Evolutionary conservation across 2,113 vertebrate species (phyloP).

Genomic region (Cichladusa arquata): DNA sequence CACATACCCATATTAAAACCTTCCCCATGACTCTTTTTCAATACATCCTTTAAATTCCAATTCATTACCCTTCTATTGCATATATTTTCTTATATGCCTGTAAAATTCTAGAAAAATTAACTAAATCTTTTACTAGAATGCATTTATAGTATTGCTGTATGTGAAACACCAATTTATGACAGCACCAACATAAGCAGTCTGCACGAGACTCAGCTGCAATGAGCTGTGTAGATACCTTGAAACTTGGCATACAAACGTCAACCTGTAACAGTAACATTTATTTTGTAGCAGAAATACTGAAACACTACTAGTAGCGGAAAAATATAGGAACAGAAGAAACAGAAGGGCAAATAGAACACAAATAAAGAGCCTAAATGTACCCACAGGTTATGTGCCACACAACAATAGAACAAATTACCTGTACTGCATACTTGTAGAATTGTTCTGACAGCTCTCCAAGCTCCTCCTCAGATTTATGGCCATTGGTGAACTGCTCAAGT

Average conservation of each 20-base stretch:
- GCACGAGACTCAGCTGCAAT: neutral
- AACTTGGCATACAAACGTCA: neutral
- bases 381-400: rapidly evolving
- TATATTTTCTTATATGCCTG: neutral
- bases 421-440: conserved; percentile 91
- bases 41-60: neutral
- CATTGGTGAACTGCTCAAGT: conserved; percentile 83
- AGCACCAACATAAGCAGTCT: neutral
- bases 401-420: conserved; percentile 71
- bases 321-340: rapidly evolving
- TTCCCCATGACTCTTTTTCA: neutral
- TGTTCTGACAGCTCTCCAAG: conserved; percentile 85
- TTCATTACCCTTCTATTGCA: neutral
- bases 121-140: neutral
- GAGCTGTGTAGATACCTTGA: neutral
- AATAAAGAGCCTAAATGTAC: rapidly evolving
- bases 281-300: neutral
- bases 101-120: neutral
- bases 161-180: neutral
- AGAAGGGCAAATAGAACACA: neutral
- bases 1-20: neutral
- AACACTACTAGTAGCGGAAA: neutral
- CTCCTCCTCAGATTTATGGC: conserved; percentile 74
- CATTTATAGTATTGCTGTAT: neutral
- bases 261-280: neutral